Percentiles rank a stretch among this genome's conserved stretches.
These are phyloP conservation scores for Agonopterix alstromeriana DNA, from an alignment of 2,888 invertebrate genomes.

Conservation along the genomic window DNA sequence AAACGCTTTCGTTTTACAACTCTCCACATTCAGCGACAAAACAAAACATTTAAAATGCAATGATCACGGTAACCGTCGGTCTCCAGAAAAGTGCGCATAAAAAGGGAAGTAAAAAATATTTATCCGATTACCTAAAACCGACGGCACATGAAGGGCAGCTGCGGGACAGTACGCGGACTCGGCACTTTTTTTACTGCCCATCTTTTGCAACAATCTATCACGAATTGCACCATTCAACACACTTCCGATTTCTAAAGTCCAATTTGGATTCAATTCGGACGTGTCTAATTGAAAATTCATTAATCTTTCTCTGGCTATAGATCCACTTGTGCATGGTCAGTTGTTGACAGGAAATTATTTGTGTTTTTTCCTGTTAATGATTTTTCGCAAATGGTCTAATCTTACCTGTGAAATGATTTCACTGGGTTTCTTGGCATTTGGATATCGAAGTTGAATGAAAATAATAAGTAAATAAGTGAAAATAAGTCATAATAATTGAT, in stretches of 20 bases:
- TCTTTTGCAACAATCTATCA: conserved; percentile 57
- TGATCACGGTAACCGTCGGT: conserved; percentile 8
- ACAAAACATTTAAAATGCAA: conserved; percentile 9
- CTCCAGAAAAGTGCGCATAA: conserved; percentile 16
- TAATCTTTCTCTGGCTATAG: conserved; percentile 49
- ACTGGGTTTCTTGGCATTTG: too few species aligned
- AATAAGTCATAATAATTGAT: too few species aligned
- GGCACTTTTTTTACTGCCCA: conserved; percentile 40
- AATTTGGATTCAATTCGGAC: conserved; percentile 68
- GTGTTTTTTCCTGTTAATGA: conserved; percentile 33
- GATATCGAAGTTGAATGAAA: too few species aligned
- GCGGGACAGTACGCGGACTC: conserved; percentile 57
- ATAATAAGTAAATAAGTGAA: too few species aligned
- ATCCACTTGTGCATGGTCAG: conserved; percentile 71
- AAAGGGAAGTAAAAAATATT: conserved; percentile 47
- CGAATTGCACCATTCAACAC: conserved; percentile 59
- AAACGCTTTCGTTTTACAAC: too few species aligned
- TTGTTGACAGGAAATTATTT: conserved; percentile 74
- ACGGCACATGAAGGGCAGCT: conserved; percentile 45
- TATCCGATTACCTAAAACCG: conserved; percentile 61
- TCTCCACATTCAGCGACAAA: too few species aligned
- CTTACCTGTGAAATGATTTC: not conserved
- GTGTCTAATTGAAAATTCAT: conserved; percentile 71
- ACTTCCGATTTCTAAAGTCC: conserved; percentile 69
- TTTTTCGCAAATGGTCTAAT: conserved; percentile 3